Percentiles rank a stretch among this genome's conserved stretches.
These are phyloP conservation scores for Ornithorhynchus anatinus DNA, from an alignment of 2,113 vertebrate species.

Conservation along the genomic window DNA sequence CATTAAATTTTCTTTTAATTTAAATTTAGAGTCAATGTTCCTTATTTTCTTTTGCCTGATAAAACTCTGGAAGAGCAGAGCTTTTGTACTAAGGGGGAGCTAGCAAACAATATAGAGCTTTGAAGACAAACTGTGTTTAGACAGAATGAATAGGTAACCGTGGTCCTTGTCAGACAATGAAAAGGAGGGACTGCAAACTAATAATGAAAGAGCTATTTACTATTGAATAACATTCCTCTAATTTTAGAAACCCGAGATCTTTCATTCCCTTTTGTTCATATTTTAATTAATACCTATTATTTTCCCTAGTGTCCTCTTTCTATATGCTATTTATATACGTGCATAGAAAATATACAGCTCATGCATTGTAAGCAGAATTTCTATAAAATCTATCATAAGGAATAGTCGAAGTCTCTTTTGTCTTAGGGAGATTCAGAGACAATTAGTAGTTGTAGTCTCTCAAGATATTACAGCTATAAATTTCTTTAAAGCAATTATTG, in stretches of 20 bases:
- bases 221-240: slow-evolving; percentile 71
- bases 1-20: slow-evolving; percentile 31
- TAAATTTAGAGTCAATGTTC: slow-evolving; percentile 36
- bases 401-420: slow-evolving; percentile 43
- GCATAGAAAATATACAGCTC: slow-evolving; percentile 66
- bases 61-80: slow-evolving; percentile 46
- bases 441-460: slow-evolving; percentile 34
- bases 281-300: slow-evolving; percentile 78
- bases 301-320: slow-evolving; percentile 71
- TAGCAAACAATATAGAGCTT: slow-evolving; percentile 56
- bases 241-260: slow-evolving; percentile 73
- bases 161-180: slow-evolving; percentile 55
- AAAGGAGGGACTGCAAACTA: slow-evolving; percentile 61
- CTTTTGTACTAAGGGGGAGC: slow-evolving; percentile 43
- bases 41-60: slow-evolving; percentile 47
- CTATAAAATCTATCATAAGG: slow-evolving; percentile 34
- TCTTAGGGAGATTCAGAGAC: slow-evolving; percentile 43
- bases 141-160: slow-evolving; percentile 65
- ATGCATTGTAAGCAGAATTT: slow-evolving; percentile 62
- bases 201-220: slow-evolving; percentile 72
- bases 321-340: slow-evolving; percentile 72
- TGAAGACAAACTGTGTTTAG: slow-evolving; percentile 68
- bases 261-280: slow-evolving; percentile 70
- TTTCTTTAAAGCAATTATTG: slow-evolving; percentile 24
- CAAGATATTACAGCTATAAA: slow-evolving; percentile 10